Conservation (phyloP, 2,113 vertebrate species). For the Bubo blakistoni region DNA sequence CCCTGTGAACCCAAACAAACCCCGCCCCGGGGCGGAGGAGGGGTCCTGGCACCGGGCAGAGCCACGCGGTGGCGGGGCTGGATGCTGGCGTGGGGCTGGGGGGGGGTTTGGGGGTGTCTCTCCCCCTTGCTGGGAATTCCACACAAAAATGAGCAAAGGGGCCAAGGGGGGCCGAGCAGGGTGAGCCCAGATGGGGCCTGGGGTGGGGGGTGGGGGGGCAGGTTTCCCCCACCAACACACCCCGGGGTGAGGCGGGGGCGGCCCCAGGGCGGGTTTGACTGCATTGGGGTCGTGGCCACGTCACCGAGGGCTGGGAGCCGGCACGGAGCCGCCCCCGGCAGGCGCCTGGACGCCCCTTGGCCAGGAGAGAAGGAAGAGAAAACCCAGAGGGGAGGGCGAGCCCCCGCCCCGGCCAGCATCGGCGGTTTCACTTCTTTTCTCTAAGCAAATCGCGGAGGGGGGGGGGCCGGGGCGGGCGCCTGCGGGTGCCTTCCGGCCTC, state of each 20-base stretch:
- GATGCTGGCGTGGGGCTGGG: fast-evolving
- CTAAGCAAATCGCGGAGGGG: background rate
- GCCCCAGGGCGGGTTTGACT: no score
- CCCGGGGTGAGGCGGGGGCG: fast-evolving
- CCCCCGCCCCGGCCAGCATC: background rate
- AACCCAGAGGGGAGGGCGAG: background rate
- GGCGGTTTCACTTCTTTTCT: slow-evolving; percentile 34
- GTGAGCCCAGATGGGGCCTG: background rate
- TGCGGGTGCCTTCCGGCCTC: slow-evolving; percentile 42
- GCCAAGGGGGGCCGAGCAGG: fast-evolving
- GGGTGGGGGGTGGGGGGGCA: no score
- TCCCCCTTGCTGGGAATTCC: background rate
- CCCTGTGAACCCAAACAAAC: no score
- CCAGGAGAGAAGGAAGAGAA: background rate
- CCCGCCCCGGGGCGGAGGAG: no score
- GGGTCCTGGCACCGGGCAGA: no score
- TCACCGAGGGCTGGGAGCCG: background rate
- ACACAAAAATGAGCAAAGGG: no score
- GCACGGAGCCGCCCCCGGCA: fast-evolving
- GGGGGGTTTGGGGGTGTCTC: background rate
- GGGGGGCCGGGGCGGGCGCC: fast-evolving
- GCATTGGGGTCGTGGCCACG: fast-evolving
- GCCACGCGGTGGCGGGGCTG: background rate
- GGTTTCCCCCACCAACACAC: background rate
- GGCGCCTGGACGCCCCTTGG: no score